These are phyloP conservation scores for Thermophis baileyi DNA, from an alignment of 2,113 vertebrate genomes.

Conservation along the genomic window DNA sequence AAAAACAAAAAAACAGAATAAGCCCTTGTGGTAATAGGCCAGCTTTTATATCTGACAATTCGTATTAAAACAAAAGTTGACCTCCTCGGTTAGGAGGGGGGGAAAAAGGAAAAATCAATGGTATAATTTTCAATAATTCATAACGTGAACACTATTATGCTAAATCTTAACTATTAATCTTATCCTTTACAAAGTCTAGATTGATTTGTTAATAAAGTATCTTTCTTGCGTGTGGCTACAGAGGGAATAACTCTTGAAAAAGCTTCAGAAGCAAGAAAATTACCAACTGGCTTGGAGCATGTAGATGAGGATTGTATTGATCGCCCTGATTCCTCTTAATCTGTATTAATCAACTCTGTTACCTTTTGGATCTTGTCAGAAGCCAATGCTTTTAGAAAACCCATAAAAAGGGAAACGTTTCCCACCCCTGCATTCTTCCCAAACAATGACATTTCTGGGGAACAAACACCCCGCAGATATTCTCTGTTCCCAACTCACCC, in stretches of 20 bases:
- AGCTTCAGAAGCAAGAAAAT: conserved; percentile 80
- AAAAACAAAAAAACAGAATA: conserved; percentile 58
- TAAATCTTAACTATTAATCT: conserved; percentile 83
- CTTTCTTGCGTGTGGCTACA: conserved; percentile 75
- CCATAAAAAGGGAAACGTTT: conserved; percentile 65
- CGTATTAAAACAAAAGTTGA: conserved; percentile 81
- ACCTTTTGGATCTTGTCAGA: conserved; percentile 80
- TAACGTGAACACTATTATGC: conserved; percentile 77
- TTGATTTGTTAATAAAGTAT: conserved; percentile 86
- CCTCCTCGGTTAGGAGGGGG: conserved; percentile 70
- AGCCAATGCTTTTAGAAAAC: conserved; percentile 70
- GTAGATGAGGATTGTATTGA: conserved; percentile 84
- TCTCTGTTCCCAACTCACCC: not conserved
- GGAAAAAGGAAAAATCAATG: conserved; percentile 68
- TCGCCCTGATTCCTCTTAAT: conserved; percentile 82
- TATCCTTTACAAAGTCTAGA: conserved; percentile 82
- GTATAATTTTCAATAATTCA: conserved; percentile 82
- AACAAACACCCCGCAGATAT: not conserved
- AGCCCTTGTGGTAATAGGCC: conserved; percentile 66
- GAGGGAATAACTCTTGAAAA: conserved; percentile 82
- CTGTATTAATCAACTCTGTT: conserved; percentile 82
- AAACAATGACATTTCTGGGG: conserved; percentile 43
- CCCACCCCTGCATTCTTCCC: conserved; percentile 42
- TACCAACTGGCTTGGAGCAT: conserved; percentile 78
- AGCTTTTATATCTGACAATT: conserved; percentile 76